These are phyloP conservation scores for Nephrotoma guestfalica DNA, from an alignment of 2,888 invertebrate species.

Conservation along the genomic window DNA sequence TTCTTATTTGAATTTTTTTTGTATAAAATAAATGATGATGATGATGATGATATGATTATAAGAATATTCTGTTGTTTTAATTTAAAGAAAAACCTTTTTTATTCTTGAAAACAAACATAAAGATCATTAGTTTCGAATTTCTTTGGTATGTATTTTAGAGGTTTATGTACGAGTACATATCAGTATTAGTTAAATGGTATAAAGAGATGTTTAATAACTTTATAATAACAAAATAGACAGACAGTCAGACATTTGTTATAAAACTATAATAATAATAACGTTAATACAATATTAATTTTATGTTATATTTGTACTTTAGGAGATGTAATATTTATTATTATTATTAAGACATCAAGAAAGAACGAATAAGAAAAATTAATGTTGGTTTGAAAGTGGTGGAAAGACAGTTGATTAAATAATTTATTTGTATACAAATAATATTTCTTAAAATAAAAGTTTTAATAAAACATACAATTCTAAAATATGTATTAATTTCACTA, in stretches of 20 bases:
- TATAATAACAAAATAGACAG: background rate
- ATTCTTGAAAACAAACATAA: background rate
- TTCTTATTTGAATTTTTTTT: background rate
- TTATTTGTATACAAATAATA: background rate
- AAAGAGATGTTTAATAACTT: background rate
- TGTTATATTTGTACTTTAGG: background rate
- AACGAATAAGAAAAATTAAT: background rate
- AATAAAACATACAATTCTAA: background rate
- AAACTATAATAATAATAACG: background rate
- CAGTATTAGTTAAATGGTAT: background rate
- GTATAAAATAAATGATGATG: background rate
- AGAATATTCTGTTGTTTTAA: background rate
- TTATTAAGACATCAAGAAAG: background rate
- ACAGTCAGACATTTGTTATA: background rate
- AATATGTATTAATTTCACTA: background rate
- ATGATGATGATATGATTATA: background rate
- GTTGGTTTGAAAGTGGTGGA: background rate
- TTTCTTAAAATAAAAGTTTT: background rate
- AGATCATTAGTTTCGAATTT: background rate
- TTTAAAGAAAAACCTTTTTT: background rate
- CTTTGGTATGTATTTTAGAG: background rate
- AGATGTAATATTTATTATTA: background rate
- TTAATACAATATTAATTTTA: background rate
- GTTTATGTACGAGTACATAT: background rate
- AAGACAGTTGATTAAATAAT: background rate